phyloP scores from a whole-genome alignment of 2,113 vertebrate genomes.

The Martes martes region DNA sequence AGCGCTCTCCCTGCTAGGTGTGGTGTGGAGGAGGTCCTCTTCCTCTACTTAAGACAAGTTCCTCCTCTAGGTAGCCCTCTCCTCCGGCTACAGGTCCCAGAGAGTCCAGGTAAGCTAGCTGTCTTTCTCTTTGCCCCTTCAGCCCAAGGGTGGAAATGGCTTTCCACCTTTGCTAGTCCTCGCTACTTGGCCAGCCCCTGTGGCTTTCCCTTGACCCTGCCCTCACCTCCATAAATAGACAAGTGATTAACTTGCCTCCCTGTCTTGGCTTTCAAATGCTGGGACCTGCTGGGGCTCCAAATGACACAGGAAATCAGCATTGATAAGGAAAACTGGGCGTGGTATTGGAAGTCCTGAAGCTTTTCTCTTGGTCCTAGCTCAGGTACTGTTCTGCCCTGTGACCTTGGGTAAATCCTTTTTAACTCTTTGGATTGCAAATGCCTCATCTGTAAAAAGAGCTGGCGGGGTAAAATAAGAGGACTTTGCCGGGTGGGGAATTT shows the following conservation, averaged over 20 bases:
- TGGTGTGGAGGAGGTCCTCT: neutral
- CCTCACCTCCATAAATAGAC: neutral
- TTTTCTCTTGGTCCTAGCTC: neutral
- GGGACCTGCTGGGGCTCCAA: neutral
- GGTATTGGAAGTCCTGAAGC: too few species aligned
- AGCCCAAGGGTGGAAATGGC: neutral
- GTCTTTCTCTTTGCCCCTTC: neutral
- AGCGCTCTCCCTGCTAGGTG: neutral
- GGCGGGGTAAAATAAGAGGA: neutral
- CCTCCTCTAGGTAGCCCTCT: neutral
- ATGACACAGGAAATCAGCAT: neutral
- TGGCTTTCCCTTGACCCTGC: neutral
- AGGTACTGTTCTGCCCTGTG: neutral
- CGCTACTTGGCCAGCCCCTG: neutral
- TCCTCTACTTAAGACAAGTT: neutral
- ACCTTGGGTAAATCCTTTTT: neutral
- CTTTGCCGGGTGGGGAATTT: neutral
- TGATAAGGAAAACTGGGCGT: neutral
- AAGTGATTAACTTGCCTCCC: neutral
- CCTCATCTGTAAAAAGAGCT: neutral
- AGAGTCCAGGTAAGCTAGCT: neutral
- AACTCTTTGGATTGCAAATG: neutral
- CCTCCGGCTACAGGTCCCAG: neutral
- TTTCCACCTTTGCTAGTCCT: neutral
- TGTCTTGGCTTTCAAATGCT: neutral